These are phyloP conservation scores for Entomyzon cyanotis DNA, from an alignment of 2,113 vertebrate genomes.

Conservation along the genomic window DNA sequence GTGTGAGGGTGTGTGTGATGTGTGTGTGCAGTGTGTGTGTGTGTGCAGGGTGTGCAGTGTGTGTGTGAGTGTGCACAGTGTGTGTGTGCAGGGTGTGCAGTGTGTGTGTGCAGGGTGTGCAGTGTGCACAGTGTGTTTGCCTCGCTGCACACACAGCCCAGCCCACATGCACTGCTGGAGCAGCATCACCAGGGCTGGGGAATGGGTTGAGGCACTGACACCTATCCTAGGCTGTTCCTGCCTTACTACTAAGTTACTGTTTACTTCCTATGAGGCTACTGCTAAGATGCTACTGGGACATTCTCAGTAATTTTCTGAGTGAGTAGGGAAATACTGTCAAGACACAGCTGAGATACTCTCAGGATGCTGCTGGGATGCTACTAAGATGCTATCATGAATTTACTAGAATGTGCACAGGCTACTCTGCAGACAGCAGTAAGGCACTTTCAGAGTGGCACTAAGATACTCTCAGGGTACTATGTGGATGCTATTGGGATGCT, in stretches of 20 bases:
- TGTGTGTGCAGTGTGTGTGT: no score
- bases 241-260: accelerated
- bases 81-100: no score
- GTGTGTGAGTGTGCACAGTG: no score
- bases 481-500: neutral
- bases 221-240: accelerated
- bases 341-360: neutral
- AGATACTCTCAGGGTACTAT: neutral
- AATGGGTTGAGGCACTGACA: accelerated
- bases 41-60: no score
- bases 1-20: no score
- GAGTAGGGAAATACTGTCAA: accelerated
- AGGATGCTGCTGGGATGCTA: neutral
- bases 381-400: neutral
- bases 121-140: no score
- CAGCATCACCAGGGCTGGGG: accelerated
- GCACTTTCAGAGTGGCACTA: neutral
- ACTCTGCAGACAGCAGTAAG: neutral
- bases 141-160: no score
- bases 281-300: neutral
- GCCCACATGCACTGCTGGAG: accelerated
- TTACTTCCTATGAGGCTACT: neutral
- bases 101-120: no score
- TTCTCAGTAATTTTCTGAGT: neutral
- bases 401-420: neutral